Evolutionary conservation across 2,888 invertebrate genomes (phyloP), one percentile per base, ranked within the genome.

Genomic region (Brenthis ino): DNA sequence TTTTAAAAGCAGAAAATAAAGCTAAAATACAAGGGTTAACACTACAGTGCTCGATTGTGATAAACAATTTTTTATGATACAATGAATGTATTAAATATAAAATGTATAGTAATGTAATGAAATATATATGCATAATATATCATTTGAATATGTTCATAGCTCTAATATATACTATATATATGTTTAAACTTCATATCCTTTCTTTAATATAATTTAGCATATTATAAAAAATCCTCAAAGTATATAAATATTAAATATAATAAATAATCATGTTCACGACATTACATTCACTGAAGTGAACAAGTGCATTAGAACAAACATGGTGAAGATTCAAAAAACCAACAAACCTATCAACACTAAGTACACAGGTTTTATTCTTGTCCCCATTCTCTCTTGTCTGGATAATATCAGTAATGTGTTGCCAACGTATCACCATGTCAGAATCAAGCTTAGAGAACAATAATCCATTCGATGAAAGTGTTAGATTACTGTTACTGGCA

Each of bases 321-420:
- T 43, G n/a, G 37, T 28, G 47, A 48, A 33, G 56, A 12, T 56
- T 47, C 14, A 16, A 66, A 67, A 70, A 72, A 55, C 63, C 70
- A 69, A 89, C 92, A 74, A 83, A 95, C 95, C 94, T 93, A 89
- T 94, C 94, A n/a, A 95, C 92, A 77, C 93, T 94, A 74, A 95
- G 87, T 48, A 94, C 91, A 79, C 95, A 95, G 54, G 94, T 93
- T 74, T 88, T 93, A 80, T 94, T 94, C 69, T 94, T 94, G 77
- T 95, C 95, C 54, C 89, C 89, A 8, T 88, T 91, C 3, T 91
- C 86, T 20, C 89, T 92, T 71, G 89, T 89, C 74, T 95, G 84
- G 66, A 93, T 91, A 57, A 94, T 94, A 71, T 94, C 94, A 64
- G 86, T 90, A 74, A 95, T 89, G 68, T 95, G 93, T 73, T 89